Conservation (phyloP, 2,888 invertebrate species). For the Lithophane semibrunnea region DNA sequence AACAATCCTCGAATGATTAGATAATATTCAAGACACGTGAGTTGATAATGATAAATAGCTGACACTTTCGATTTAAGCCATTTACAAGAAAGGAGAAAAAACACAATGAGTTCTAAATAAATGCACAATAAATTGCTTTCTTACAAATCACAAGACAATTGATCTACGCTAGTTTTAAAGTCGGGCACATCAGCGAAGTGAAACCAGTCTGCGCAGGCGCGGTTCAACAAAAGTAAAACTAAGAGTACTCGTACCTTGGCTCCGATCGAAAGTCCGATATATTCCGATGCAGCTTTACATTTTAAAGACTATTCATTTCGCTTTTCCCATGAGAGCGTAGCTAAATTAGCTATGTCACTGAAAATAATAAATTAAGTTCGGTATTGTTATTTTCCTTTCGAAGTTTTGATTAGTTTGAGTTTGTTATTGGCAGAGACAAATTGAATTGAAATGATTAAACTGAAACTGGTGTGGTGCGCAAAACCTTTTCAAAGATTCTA, state of each 20-base stretch:
- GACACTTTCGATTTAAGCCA: conserved; percentile 15
- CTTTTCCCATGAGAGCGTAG: conserved; percentile 66
- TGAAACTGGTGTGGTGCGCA: background rate
- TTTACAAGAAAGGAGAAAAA: conserved; percentile 16
- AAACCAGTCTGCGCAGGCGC: conserved; percentile 64
- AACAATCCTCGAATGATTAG: conserved; percentile 30
- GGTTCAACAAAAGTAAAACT: conserved; percentile 72
- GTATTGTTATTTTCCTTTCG: conserved; percentile 33
- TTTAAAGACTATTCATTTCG: conserved; percentile 62
- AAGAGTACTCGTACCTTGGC: conserved; percentile 64
- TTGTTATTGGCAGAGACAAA: conserved; percentile 14
- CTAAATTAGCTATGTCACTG: conserved; percentile 51
- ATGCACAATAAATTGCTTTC: conserved; percentile 52
- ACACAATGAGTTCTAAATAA: conserved; percentile 41
- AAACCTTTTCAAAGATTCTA: conserved; percentile 5
- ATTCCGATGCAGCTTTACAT: conserved; percentile 61
- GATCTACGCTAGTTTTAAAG: conserved; percentile 55
- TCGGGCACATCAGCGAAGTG: conserved; percentile 61
- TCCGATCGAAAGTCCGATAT: conserved; percentile 74
- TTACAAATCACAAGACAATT: conserved; percentile 53
- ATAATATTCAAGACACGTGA: conserved; percentile 7
- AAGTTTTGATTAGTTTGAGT: conserved; percentile 38
- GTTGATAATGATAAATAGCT: conserved; percentile 30
- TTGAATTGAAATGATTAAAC: conserved; percentile 30
- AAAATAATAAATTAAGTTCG: conserved; percentile 39